These are phyloP conservation scores for Myopa testacea DNA, from an alignment of 2,888 invertebrate species.

Conservation along the genomic window DNA sequence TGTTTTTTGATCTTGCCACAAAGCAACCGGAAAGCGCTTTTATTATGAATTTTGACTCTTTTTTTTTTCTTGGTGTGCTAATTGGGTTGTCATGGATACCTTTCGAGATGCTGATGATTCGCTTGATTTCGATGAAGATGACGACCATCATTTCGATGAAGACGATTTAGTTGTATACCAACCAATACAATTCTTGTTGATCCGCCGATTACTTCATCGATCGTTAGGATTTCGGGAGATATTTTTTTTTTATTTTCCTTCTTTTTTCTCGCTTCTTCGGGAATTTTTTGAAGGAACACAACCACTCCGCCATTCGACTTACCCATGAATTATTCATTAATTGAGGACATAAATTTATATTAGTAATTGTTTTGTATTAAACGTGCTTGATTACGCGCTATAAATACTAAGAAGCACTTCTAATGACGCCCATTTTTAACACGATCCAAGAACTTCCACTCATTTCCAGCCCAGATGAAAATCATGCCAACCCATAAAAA, in stretches of 20 bases:
- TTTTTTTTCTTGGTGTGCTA: slow-evolving; percentile 58
- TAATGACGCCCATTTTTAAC: no score
- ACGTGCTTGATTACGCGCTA: no score
- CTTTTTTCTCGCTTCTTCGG: not conserved
- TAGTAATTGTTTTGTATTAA: no score
- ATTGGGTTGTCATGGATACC: slow-evolving; percentile 60
- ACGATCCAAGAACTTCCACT: not conserved
- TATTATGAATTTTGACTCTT: slow-evolving; percentile 49
- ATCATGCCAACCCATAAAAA: not conserved
- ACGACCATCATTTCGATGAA: no score
- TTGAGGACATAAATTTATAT: no score
- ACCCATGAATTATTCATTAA: no score
- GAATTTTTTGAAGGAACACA: no score
- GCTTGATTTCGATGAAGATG: slow-evolving; percentile 18
- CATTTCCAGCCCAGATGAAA: not conserved
- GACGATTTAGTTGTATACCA: slow-evolving; percentile 41
- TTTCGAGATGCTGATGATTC: slow-evolving; percentile 36
- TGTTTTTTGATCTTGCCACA: no score
- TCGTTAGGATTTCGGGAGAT: slow-evolving; percentile 45
- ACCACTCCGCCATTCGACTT: no score
- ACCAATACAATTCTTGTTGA: not conserved
- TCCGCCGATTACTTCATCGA: slow-evolving; percentile 37
- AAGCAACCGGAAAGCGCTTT: slow-evolving; percentile 49
- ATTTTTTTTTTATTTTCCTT: slow-evolving; percentile 57
- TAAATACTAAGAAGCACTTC: no score